phyloP scores from a whole-genome alignment of 2,113 vertebrate species.

The Anthoscopus minutus region DNA sequence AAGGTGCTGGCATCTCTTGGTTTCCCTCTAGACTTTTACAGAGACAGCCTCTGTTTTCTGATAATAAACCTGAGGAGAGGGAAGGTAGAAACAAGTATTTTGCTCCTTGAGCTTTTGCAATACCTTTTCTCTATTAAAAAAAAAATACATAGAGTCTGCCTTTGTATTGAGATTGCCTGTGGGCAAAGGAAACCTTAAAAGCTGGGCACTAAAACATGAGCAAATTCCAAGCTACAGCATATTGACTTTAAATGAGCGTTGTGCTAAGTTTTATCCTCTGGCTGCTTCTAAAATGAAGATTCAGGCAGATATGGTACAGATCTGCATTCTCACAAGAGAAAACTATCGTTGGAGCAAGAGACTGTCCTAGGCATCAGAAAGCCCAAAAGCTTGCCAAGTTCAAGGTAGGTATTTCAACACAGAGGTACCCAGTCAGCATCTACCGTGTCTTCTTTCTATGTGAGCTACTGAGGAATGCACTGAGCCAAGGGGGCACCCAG shows the following conservation, averaged over 20 bases:
- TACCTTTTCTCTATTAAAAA: background rate
- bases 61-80: background rate
- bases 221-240: conserved; percentile 16
- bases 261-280: background rate
- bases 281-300: conserved; percentile 28
- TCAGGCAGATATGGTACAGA: background rate
- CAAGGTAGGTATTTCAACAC: background rate
- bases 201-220: background rate
- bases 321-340: background rate
- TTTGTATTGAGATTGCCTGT: conserved; percentile 35
- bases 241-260: conserved; percentile 38
- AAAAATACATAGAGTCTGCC: background rate
- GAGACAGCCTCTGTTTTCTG: background rate
- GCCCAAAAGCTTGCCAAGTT: background rate
- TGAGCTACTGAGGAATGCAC: background rate
- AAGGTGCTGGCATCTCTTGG: background rate
- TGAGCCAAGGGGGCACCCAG: background rate
- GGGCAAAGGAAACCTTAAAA: conserved; percentile 49
- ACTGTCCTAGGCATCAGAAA: background rate
- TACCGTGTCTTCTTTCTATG: background rate
- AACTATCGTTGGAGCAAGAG: background rate
- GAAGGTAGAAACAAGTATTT: background rate
- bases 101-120: background rate
- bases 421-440: background rate
- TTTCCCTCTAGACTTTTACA: background rate